These are phyloP conservation scores for Agrotis clavis DNA, from an alignment of 2,888 invertebrate species.

Conservation along the genomic window DNA sequence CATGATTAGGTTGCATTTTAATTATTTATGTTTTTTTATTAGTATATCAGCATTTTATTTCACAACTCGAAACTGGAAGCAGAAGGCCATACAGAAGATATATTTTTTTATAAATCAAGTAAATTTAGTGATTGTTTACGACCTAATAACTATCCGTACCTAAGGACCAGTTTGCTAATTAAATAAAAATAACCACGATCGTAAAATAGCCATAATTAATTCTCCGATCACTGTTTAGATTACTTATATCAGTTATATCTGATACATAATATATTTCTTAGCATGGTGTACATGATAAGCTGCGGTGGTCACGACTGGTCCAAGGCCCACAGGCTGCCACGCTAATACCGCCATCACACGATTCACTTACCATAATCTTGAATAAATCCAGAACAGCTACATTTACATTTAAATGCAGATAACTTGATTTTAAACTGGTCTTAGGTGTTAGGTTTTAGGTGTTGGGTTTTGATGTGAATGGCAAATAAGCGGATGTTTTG, in stretches of 20 bases:
- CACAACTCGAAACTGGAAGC: neutral
- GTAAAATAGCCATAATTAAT: neutral
- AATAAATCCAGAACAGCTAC: constrained; percentile 27
- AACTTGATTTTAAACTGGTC: constrained; percentile 17
- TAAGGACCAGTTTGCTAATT: neutral
- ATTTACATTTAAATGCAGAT: constrained; percentile 33
- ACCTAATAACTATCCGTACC: neutral
- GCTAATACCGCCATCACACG: constrained; percentile 40
- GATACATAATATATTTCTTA: constrained; percentile 3
- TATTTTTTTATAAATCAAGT: neutral
- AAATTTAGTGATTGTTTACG: neutral
- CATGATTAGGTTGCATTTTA: too few species aligned
- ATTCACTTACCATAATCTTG: constrained; percentile 42
- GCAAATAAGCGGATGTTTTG: neutral
- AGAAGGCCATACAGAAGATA: neutral
- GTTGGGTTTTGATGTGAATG: neutral
- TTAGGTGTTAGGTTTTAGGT: constrained; percentile 7
- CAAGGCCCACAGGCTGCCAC: constrained; percentile 52
- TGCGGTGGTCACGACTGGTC: constrained; percentile 29
- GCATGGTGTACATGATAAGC: constrained; percentile 23
- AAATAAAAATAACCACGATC: neutral
- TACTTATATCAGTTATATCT: neutral
- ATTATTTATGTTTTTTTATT: too few species aligned
- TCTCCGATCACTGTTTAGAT: constrained; percentile 5
- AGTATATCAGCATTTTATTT: too few species aligned